Conservation (phyloP, 2,797 vertebrate species). For the Notoglanidium macrostoma region DNA sequence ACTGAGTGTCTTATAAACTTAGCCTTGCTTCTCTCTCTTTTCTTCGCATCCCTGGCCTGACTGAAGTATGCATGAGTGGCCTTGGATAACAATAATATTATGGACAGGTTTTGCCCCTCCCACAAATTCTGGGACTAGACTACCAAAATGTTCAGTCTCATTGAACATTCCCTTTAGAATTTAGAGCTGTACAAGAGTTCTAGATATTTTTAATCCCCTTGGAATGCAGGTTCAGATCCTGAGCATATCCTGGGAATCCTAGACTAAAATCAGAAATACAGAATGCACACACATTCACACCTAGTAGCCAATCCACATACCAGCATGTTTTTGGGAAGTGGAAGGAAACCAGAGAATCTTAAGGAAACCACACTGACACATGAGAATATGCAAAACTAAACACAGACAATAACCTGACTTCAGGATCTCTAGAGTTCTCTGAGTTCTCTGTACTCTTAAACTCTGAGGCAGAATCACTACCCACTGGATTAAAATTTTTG, state of each 20-base stretch:
- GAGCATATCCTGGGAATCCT: background rate
- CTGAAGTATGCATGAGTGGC: background rate
- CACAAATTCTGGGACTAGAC: background rate
- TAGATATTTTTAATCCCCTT: background rate
- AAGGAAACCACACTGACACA: background rate
- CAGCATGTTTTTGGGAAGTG: background rate
- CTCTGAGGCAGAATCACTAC: background rate
- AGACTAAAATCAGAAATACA: background rate
- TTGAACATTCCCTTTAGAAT: background rate
- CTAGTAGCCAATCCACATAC: background rate
- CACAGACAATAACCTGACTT: background rate
- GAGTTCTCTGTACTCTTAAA: background rate
- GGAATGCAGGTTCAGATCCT: background rate
- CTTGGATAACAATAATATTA: background rate
- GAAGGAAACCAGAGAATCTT: background rate
- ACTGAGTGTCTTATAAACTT: background rate
- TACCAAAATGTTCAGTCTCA: background rate
- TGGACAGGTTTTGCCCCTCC: background rate
- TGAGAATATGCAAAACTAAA: background rate
- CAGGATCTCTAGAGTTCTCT: background rate
- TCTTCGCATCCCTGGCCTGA: background rate
- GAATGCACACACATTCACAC: background rate
- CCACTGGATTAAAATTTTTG: background rate
- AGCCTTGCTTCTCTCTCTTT: background rate
- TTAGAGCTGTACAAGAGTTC: background rate